Evolutionary conservation across 2,797 vertebrate species (phyloP).

Genomic region (Labeo calbasu): DNA sequence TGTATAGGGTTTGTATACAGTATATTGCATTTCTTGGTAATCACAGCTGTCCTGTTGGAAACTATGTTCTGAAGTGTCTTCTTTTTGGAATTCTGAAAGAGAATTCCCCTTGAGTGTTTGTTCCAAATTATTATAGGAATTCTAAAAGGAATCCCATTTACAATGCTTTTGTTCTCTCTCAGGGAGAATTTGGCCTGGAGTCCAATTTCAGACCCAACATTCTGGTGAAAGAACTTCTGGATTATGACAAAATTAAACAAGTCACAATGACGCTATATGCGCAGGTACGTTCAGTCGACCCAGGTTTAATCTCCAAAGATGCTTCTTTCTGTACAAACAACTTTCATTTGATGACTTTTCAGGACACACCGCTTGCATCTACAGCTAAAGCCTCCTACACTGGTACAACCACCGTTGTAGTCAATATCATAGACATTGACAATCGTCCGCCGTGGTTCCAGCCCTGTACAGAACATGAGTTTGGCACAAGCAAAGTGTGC

Average conservation of each 20-base stretch:
- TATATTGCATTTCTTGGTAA: neutral
- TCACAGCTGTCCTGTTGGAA: neutral
- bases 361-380: conserved; percentile 61
- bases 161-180: conserved; percentile 7
- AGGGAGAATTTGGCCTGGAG: conserved; percentile 68
- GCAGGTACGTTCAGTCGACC: conserved; percentile 66
- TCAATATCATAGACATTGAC: conserved; percentile 72
- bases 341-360: conserved; percentile 24
- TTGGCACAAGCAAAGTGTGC: conserved; percentile 60
- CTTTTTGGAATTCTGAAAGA: neutral
- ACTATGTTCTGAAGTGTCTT: neutral
- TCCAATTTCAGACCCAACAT: conserved; percentile 43
- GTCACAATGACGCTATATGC: conserved; percentile 63
- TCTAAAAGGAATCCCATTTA: neutral
- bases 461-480: conserved; percentile 62
- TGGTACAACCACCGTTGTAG: conserved; percentile 63
- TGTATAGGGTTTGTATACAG: neutral
- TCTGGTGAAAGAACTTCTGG: conserved; percentile 49
- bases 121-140: neutral
- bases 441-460: conserved; percentile 81
- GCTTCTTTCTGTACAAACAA: neutral
- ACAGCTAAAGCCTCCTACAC: neutral
- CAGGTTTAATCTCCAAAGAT: neutral
- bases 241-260: conserved; percentile 69
- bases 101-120: neutral